Evolutionary conservation across 2,888 invertebrate genomes (phyloP), one percentile per base, ranked within the genome.

Genomic region (Protodeltote pygarga): DNA sequence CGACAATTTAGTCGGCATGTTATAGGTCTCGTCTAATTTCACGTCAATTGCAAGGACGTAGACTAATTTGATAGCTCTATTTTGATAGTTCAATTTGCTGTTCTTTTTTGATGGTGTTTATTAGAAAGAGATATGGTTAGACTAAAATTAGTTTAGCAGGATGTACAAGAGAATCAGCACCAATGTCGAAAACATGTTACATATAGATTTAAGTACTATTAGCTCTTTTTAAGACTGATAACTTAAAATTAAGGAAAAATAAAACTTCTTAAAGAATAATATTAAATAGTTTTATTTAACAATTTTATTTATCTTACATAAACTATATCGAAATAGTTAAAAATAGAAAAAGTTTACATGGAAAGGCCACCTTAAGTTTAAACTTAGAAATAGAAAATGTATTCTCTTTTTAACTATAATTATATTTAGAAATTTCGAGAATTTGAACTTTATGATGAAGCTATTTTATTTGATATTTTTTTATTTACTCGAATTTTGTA

Each of bases 361-460:
- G 90, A 91, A 91, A 91, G 91, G 90, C 91, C 89, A 87, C 89
- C 85, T 85, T 85, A 81, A 72, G 54, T 65, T 66, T 32, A 73
- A 58, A 57, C 65, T 71, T 72, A 66, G 67, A 58, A 66, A 64
- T 68, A 75, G 50, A 65, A 51, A 64, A 65, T 44, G 34, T 54
- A 44, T 61, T n/a, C 34, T 64, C 50, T 40, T 48, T 25, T 52
- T 45, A 13, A 46, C 11, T 50, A 25, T 24, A 51, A 28, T 14
- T 52, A 27, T 28, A 19, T 46, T 52, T 28, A 47, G 48, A 51
- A 54, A 48, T 58, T 51, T 60, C n/a, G 23, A 53, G 47, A 48
- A 54, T 53, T 62, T 64, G 51, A 54, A 68, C 46, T 68, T 59
- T 53, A 53, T n/a, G 40, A 55, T 48, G 27, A 59, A 57, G 39